Evolutionary conservation across 1,140 invertebrate species (phyloP).

Genomic region (Aphelenchoides besseyi): DNA sequence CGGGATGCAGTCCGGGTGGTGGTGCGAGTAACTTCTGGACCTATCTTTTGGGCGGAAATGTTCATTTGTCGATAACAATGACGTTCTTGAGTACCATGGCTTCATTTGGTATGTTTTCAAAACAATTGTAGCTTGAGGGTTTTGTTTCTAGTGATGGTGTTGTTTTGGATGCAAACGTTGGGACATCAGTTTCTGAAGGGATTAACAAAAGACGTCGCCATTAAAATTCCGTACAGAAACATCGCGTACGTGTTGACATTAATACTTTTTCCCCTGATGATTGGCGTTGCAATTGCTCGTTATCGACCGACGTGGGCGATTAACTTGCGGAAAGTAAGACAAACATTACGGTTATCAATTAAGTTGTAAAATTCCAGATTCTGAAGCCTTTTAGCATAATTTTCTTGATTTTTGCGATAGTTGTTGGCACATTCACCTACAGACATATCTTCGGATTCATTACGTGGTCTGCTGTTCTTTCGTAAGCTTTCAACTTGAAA

Average conservation of each 20-base stretch:
- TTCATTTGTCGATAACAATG: slow-evolving; percentile 85
- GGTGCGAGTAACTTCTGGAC: slow-evolving; percentile 95
- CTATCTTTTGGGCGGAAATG: slow-evolving; percentile 78
- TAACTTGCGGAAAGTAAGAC: slow-evolving; percentile 68
- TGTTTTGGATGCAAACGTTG: slow-evolving; percentile 88
- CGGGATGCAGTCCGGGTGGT: slow-evolving; percentile 82
- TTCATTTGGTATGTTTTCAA: slow-evolving; percentile 71
- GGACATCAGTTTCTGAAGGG: slow-evolving; percentile 73
- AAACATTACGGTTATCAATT: no score
- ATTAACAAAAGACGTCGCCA: slow-evolving; percentile 63
- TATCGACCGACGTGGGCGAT: slow-evolving; percentile 66
- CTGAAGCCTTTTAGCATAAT: slow-evolving; percentile 80
- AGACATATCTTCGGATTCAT: slow-evolving; percentile 84
- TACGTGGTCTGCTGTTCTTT: slow-evolving; percentile 67
- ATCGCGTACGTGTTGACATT: slow-evolving; percentile 75
- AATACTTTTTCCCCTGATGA: slow-evolving; percentile 76
- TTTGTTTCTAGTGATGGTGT: slow-evolving; percentile 77
- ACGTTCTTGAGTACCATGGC: slow-evolving; percentile 81
- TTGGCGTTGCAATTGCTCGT: slow-evolving; percentile 71
- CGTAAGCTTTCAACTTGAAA: slow-evolving; percentile 43
- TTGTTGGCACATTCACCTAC: slow-evolving; percentile 87
- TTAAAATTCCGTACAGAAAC: slow-evolving; percentile 76
- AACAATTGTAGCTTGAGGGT: background rate
- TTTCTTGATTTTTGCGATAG: slow-evolving; percentile 79
- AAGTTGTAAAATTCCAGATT: slow-evolving; percentile 66